A percentile compares a stretch with the other conserved stretches of the same genome.
Evolutionary conservation across 2,888 invertebrate species (phyloP).

Genomic region (Synanthedon andrenaeformis): DNA sequence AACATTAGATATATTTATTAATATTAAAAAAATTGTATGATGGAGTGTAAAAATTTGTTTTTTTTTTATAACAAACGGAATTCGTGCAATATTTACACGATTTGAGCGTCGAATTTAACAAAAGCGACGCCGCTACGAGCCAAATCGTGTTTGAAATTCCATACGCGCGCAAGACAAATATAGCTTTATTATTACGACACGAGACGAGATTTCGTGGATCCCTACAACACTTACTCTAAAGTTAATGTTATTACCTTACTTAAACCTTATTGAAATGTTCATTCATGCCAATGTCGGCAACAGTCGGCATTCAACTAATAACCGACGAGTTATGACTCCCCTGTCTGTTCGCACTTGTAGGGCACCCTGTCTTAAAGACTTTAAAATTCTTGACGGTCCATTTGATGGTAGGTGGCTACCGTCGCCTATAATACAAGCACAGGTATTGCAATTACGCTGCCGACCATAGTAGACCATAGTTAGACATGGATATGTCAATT

Average conservation of each 20-base stretch:
- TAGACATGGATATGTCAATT: too few species aligned
- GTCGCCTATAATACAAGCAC: too few species aligned
- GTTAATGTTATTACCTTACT: constrained; percentile 20
- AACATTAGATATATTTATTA: too few species aligned
- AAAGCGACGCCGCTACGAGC: constrained; percentile 15
- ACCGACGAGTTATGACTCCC: background rate
- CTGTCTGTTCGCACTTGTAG: background rate
- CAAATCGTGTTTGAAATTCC: constrained; percentile 41
- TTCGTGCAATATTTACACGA: constrained; percentile 7
- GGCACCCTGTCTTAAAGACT: too few species aligned
- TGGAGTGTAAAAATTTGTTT: too few species aligned
- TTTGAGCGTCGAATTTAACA: constrained; percentile 27
- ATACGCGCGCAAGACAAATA: constrained; percentile 43
- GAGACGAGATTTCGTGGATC: constrained; percentile 44
- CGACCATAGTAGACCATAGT: too few species aligned
- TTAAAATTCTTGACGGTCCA: too few species aligned
- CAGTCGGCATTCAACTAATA: background rate
- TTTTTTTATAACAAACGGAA: background rate
- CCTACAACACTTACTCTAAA: constrained; percentile 20
- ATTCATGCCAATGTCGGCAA: constrained; percentile 8
- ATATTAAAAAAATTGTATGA: too few species aligned
- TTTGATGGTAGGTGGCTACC: too few species aligned
- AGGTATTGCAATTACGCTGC: too few species aligned
- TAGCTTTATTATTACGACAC: constrained; percentile 45
- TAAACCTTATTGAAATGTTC: constrained; percentile 34